A percentile compares a stretch with the other conserved stretches of the same genome.
These are phyloP conservation scores for Pecten maximus DNA, from an alignment of 2,888 invertebrate species.

Conservation along the genomic window DNA sequence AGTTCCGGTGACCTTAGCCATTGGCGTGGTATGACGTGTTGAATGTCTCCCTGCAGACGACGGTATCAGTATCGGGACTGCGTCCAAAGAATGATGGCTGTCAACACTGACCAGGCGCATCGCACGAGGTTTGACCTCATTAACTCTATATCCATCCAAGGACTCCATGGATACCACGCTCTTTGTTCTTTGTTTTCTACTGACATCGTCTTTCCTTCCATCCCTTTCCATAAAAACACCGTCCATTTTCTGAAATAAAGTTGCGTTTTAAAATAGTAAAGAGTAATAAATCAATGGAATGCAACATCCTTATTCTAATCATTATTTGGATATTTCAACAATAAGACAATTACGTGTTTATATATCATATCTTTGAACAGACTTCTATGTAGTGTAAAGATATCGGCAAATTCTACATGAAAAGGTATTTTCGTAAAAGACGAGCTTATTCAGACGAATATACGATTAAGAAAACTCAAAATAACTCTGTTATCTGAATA, in stretches of 20 bases:
- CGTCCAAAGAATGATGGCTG: neutral
- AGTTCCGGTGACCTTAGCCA: neutral
- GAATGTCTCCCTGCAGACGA: neutral
- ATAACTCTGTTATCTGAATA: too few relatives aligned
- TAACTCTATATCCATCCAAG: neutral
- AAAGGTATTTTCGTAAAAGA: too few relatives aligned
- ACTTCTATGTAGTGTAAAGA: too few relatives aligned
- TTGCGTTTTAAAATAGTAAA: too few relatives aligned
- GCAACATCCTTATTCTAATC: too few relatives aligned
- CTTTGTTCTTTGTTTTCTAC: neutral
- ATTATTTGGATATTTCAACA: too few relatives aligned
- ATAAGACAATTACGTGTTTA: too few relatives aligned
- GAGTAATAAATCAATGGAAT: too few relatives aligned
- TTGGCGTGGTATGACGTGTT: neutral
- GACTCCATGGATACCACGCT: constrained; percentile 20
- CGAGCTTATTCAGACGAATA: too few relatives aligned
- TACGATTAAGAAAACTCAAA: too few relatives aligned
- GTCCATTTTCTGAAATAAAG: neutral
- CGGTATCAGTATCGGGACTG: neutral
- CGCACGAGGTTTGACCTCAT: neutral
- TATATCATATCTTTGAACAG: too few relatives aligned
- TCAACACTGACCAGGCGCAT: constrained; percentile 4
- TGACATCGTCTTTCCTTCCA: neutral
- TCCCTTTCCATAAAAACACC: neutral
- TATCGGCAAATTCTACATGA: too few relatives aligned